Evolutionary conservation across 2,888 invertebrate genomes (phyloP).

Genomic region (Lissocephala sabroskyi): DNA sequence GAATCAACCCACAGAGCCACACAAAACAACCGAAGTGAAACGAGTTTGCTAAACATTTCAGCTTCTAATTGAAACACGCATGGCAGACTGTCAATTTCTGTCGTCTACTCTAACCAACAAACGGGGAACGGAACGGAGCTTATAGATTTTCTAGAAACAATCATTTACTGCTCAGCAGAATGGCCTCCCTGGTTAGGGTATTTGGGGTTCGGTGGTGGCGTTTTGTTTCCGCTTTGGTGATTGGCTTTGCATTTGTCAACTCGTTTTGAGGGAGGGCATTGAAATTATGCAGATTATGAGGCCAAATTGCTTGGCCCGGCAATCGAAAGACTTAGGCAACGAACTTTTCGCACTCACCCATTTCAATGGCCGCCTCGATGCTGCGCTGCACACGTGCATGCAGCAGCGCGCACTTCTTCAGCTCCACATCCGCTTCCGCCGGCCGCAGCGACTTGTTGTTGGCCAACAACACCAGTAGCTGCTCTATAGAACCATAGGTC

Average conservation of each 20-base stretch:
- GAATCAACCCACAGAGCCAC: constrained; percentile 4
- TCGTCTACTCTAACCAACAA: too few relatives aligned
- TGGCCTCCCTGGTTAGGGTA: too few relatives aligned
- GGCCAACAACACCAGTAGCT: constrained; percentile 76
- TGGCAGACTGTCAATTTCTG: constrained; percentile 20
- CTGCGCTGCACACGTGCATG: constrained; percentile 74
- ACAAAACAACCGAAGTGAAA: constrained; percentile 18
- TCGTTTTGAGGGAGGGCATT: constrained; percentile 37
- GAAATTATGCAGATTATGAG: constrained; percentile 48
- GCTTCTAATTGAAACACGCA: constrained; percentile 46
- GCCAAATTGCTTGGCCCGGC: constrained; percentile 7
- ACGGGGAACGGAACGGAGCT: too few relatives aligned
- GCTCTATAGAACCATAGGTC: constrained; percentile 77
- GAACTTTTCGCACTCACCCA: constrained; percentile 73
- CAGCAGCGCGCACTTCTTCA: constrained; percentile 75
- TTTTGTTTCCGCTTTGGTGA: constrained; percentile 15
- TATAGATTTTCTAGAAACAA: too few relatives aligned
- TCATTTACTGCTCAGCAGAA: too few relatives aligned
- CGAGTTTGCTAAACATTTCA: constrained; percentile 52
- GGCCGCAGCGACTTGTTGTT: constrained; percentile 74
- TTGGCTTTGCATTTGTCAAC: neutral
- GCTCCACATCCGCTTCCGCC: constrained; percentile 75
- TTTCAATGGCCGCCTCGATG: constrained; percentile 73
- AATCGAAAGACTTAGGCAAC: constrained; percentile 45
- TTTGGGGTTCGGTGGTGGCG: constrained; percentile 37